Base-by-base conservation (phyloP, 2,888 invertebrate genomes). In the Clunio marinus region DNA sequence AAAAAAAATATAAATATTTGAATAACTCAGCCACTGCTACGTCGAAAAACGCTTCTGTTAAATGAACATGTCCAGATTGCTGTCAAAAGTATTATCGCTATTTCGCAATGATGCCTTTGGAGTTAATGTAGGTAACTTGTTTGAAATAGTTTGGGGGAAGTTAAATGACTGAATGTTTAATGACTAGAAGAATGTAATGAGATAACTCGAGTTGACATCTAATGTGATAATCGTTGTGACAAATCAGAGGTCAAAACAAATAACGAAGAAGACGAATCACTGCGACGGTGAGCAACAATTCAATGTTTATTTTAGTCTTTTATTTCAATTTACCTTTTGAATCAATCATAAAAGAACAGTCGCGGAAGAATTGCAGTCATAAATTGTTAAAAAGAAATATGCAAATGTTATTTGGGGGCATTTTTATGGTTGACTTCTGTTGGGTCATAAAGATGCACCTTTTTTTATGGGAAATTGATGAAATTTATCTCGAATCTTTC, bases 1-100 rank as follows among this genome's bases (percentile, higher is more conserved):
- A 8, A 13, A 32, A 32, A 13, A 32, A 5, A 32, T 51, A 20
- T 8, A 60, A 45, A 63, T 45, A 15, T 17, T 37, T 46, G 10
- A 63, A 46, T 46, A 46, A 63, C 25, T 55, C 17, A 51, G 25
- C 46, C 17, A 51, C 65, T 28, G 28, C 28, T 55, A 66, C 20
- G 13, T 51, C 35, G 35, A 66, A 45, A 66, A 55, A 25, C n/a
- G 66, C 66, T 66, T 66, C 66, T 66, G 66, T 66, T 66, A 45
- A 55, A 45, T 66, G 66, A 66, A 66, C 66, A 66, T 66, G 66
- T 66, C 66, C 66, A 66, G 27, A 55, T 13, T 2, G 35, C 51
- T 66, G 66, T 66, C 66, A 66, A 13, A 55, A 55, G 22, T 22
- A 66, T 51, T 66, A 55, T 45, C 46, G 35, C 46, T 32, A 22